These are phyloP conservation scores for Seira sanloemensis DNA, from an alignment of 2,888 invertebrate genomes.

Conservation along the genomic window DNA sequence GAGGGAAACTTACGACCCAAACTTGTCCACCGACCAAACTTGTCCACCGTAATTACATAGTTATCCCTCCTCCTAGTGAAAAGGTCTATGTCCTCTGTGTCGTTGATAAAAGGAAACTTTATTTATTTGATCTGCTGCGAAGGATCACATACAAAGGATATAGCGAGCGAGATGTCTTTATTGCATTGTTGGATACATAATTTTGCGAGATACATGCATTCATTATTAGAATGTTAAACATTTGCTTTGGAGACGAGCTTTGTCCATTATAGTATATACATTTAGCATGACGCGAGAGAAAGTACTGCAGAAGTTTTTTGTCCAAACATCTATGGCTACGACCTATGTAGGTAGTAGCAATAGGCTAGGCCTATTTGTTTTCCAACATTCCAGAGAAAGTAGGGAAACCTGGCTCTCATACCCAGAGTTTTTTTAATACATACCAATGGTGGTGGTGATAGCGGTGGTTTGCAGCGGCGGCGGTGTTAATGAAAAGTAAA, in stretches of 20 bases:
- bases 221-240: neutral
- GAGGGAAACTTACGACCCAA: slow-evolving; percentile 37
- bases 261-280: neutral
- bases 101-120: slow-evolving; percentile 24
- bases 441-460: neutral
- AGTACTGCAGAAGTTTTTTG: too few species aligned
- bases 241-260: neutral
- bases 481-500: slow-evolving; percentile 49
- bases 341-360: neutral
- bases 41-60: slow-evolving; percentile 50
- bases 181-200: neutral
- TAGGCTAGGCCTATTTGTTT: neutral
- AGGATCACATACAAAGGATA: neutral
- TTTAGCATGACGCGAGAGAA: too few species aligned
- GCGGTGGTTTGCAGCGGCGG: neutral
- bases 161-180: neutral
- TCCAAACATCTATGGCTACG: too few species aligned
- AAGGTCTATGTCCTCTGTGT: slow-evolving; percentile 51
- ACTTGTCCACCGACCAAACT: slow-evolving; percentile 46
- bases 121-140: slow-evolving; percentile 23
- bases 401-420: neutral
- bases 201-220: neutral
- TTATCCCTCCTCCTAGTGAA: slow-evolving; percentile 16
- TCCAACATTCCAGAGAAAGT: neutral
- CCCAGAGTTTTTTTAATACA: neutral